Evolutionary conservation across 2,113 vertebrate genomes (phyloP), one percentile per base, ranked within the genome.

Genomic region (Thalassarche chlororhynchos): DNA sequence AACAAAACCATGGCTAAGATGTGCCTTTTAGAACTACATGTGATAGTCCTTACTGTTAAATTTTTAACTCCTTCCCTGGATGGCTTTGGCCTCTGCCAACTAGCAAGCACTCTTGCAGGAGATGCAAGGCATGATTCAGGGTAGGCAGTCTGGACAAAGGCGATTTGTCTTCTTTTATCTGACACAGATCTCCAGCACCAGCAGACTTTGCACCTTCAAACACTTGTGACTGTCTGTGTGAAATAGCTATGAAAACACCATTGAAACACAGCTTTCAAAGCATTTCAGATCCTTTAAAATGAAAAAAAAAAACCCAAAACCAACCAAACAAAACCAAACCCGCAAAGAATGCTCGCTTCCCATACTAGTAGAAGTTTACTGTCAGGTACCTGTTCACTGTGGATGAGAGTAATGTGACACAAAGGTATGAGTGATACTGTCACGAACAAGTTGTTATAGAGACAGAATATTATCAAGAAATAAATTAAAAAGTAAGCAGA

Each of bases 221-320:
- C 3, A n/a, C 31, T 82, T 4, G 1, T 17, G 24, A 81, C 20
- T 49, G 9, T 31, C 31, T 46, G 55, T 49, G 58, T 44, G 69
- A 65, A 81, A 71, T 28, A 89, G 17, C 58, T 85, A 71, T 55
- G 54, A 66, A 85, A 81, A 8, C n/a, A 71, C 11, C 26, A 54
- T 70, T 65, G 85, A n/a, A n/a, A n/a, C 6, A 24, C 17, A 90
- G 23, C 10, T 89, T 95, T 93, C 24, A 84, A 66, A 93, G 10
- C 9, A 70, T 61, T 91, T 81, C 38, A 49, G 4, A 40, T 21
- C 2, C 34, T 66, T 82, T 62, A 61, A 84, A 89, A 86, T 44
- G 3, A 46, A n/a, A 23, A n/a, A 18, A 18, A 19, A 31, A 18
- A 11, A 0, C 1, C 5, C 7, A 38, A 38, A 38, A 38, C 38